Base-by-base conservation (phyloP, 1,140 invertebrate genomes). In the Cydia splendana region DNA sequence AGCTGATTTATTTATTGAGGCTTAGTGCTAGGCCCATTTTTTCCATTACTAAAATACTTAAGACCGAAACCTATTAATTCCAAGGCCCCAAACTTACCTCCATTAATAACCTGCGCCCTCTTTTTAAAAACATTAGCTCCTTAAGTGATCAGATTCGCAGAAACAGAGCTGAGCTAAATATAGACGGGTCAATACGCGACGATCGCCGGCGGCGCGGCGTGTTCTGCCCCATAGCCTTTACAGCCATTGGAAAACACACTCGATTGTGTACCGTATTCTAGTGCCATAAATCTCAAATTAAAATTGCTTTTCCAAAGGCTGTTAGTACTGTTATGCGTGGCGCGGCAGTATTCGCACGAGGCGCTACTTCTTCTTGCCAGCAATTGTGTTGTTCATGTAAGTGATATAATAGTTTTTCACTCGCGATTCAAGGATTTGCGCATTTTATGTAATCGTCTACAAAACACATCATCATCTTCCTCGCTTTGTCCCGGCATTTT, bases 101-200 rank as follows among this genome's bases (percentile, higher is more conserved):
- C 20, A 62, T 62, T 62, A 24, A 71, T 34, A 71, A 18, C 30
- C 30, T 18, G n/a, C 67, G 67, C n/a, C 13, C 45, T 42, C 28
- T 38, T 42, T 71, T 71, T 71, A 45, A 24, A 71, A 71, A 71
- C 30, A 38, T 71, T 42, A 38, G 30, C 18, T 71, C 67, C 67
- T 71, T 71, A 38, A 38, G 67, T 79, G 81, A 76, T 85, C 79
- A 80, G 77, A 51, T 77, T 76, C 74, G 74, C 74, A 62, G 77
- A 75, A 76, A 65, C 15, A 15, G 57, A 24, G 45, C 42, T 20
- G 7, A 75, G 69, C 87, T 86, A 88, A 81, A 87, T 85, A 86
- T 88, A 88, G 84, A 81, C 78, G 81, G 85, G 85, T 87, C 84
- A 87, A 88, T 88, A 88, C 62, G 79, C 62, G 75, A 74, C 78